A percentile compares a stretch with the other conserved stretches of the same genome.
phyloP scores from a whole-genome alignment of 2,888 invertebrate genomes.

The Tetrapedia diversipes region DNA sequence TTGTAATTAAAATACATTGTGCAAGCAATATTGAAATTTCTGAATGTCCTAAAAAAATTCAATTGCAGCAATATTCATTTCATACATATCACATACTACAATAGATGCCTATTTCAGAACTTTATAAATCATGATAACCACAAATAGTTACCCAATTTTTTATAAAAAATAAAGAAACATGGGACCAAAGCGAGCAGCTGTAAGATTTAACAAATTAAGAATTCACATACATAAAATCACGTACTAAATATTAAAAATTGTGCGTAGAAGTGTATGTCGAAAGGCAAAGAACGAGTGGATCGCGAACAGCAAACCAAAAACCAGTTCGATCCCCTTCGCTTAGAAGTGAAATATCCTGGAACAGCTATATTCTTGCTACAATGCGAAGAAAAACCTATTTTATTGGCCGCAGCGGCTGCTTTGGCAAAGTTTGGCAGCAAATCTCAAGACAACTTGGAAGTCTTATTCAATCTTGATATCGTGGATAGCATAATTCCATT shows the following conservation, averaged over 20 bases:
- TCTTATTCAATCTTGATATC: slow-evolving; percentile 73
- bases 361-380: slow-evolving; percentile 75
- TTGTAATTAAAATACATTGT: slow-evolving; percentile 21
- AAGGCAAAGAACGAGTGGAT: slow-evolving; percentile 66
- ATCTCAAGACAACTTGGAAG: slow-evolving; percentile 67
- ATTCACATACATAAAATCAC: background rate
- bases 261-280: slow-evolving; percentile 61
- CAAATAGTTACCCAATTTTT: slow-evolving; percentile 1
- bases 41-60: background rate
- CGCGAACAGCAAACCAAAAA: slow-evolving; percentile 55
- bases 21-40: background rate
- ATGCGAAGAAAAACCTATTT: slow-evolving; percentile 78
- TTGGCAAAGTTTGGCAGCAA: slow-evolving; percentile 84
- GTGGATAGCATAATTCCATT: slow-evolving; percentile 71
- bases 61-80: slow-evolving; percentile 26
- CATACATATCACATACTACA: background rate
- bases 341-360: slow-evolving; percentile 73
- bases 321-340: slow-evolving; percentile 69
- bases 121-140: background rate
- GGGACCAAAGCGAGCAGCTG: slow-evolving; percentile 35
- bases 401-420: slow-evolving; percentile 82
- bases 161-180: slow-evolving; percentile 17
- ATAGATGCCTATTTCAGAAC: background rate
- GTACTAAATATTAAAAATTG: background rate
- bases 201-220: slow-evolving; percentile 20